Evolutionary conservation across 1,140 invertebrate genomes (phyloP), one percentile per base, ranked within the genome.

Genomic region (Chelonus insularis): DNA sequence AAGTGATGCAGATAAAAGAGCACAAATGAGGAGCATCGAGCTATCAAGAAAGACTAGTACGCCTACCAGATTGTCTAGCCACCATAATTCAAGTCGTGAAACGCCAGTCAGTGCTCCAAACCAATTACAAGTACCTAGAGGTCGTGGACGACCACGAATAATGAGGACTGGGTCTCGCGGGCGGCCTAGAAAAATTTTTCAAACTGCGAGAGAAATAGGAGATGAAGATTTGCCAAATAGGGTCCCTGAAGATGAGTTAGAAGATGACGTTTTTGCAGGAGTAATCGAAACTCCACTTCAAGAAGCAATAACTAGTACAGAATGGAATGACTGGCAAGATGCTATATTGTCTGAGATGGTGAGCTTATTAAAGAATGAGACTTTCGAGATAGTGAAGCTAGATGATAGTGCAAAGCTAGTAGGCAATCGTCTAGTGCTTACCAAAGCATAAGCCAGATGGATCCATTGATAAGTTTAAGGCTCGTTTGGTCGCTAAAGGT

Each of bases 401-500:
- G 62, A 60, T 12, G 9, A 64, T 2, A 37, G 58, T n/a, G 48
- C 56, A 65, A 62, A 57, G 60, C 7, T 52, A 7, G 18, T 70
- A 23, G 64, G 61, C 39, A 47, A 62, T 39, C 66, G 62, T 54
- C 61, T 62, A 61, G 55, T 70, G 4, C 66, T 62, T 20, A 63
- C n/a, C 14, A 63, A 61, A 69, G 29, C 50, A 21, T 37, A 21
- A 34, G 4, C 9, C 47, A 21, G 32, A 41, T 37, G 57, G 57
- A 60, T 14, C 57, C 16, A 60, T 69, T 37, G 47, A 60, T 18
- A 57, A 9, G 12, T 62, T 55, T 12, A 70, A 72, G 56, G 68
- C 64, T 21, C 58, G 68, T 47, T n/a, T 70, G 2, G 68, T 66
- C 9, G 68, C 52, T 1, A 52, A 29, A 47, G 65, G 68, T 11